These are phyloP conservation scores for Oxygymnocypris stewartii DNA, from an alignment of 2,113 vertebrate species.

Conservation along the genomic window DNA sequence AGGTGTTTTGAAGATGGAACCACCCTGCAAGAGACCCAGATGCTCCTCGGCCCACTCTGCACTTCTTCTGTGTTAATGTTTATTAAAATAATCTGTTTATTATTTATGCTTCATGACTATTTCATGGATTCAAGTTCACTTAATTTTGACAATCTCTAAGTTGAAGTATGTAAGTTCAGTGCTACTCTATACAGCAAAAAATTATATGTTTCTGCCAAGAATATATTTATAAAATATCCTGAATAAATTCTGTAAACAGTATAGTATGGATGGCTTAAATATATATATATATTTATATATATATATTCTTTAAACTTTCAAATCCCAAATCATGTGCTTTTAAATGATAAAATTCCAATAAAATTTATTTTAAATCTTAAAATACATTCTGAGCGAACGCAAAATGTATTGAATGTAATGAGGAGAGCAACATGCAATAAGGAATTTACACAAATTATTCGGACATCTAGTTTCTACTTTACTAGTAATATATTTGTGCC, in stretches of 20 bases:
- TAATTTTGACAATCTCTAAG: not conserved
- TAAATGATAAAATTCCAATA: too few species aligned
- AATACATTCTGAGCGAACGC: too few species aligned
- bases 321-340: not conserved
- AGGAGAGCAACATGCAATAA: too few species aligned
- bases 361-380: not conserved
- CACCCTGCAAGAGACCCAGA: not conserved
- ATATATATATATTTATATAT: not conserved
- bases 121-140: not conserved
- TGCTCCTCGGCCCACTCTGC: not conserved
- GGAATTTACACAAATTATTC: too few species aligned
- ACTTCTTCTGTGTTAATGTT: not conserved
- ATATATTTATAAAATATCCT: not conserved
- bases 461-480: too few species aligned
- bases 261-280: not conserved
- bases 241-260: not conserved
- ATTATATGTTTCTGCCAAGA: not conserved
- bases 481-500: too few species aligned
- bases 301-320: not conserved
- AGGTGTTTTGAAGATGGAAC: too few species aligned
- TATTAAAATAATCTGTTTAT: not conserved
- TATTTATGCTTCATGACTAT: not conserved
- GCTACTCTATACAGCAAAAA: too few species aligned
- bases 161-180: too few species aligned
- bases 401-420: too few species aligned